A percentile compares a stretch with the other conserved stretches of the same genome.
phyloP scores from a whole-genome alignment of 2,888 invertebrate species.

The Macropis europaea region DNA sequence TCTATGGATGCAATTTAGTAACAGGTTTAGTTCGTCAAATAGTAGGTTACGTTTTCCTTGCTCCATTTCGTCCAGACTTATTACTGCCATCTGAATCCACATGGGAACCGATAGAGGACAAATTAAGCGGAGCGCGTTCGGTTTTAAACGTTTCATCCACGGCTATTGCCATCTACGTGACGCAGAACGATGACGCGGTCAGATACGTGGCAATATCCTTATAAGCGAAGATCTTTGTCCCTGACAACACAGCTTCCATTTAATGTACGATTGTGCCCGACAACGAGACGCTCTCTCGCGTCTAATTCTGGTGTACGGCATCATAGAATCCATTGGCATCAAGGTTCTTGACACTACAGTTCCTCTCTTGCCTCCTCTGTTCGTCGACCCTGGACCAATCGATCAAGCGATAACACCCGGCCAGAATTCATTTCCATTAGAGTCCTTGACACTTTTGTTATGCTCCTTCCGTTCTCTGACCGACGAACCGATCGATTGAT shows the following conservation, averaged over 20 bases:
- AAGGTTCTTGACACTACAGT: constrained; percentile 24
- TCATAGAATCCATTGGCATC: constrained; percentile 27
- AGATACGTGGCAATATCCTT: constrained; percentile 31
- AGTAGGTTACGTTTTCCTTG: constrained; percentile 13
- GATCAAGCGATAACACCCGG: constrained; percentile 20
- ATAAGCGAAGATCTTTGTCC: constrained; percentile 18
- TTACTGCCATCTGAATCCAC: neutral
- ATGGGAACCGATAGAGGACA: no score
- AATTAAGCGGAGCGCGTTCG: neutral
- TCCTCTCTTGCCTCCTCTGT: neutral
- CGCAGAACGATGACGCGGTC: constrained; percentile 16
- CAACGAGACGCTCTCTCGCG: neutral
- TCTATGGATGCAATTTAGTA: neutral
- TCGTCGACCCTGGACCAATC: constrained; percentile 29
- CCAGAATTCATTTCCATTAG: constrained; percentile 38
- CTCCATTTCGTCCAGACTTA: constrained; percentile 7
- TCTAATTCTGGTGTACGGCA: constrained; percentile 28
- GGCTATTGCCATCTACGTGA: neutral
- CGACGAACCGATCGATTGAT: constrained; percentile 42
- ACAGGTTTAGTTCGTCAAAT: neutral
- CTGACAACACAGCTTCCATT: neutral
- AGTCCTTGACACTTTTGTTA: constrained; percentile 19
- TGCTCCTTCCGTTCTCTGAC: constrained; percentile 9
- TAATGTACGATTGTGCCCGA: neutral
- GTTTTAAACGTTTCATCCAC: neutral